These are phyloP conservation scores for Lucilia cuprina DNA, from an alignment of 1,140 invertebrate species.

Conservation along the genomic window DNA sequence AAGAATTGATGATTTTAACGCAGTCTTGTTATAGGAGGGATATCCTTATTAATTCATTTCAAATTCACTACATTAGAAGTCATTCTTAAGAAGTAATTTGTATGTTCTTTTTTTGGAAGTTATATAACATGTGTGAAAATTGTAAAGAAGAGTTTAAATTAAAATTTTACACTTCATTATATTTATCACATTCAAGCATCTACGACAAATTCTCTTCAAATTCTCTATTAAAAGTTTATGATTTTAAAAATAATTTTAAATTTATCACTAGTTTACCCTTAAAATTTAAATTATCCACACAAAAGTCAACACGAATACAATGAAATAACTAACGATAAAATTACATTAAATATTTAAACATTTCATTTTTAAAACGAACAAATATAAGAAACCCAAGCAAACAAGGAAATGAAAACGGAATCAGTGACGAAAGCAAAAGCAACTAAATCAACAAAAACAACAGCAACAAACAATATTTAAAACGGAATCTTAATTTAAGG, in stretches of 20 bases:
- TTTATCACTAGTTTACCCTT: constrained; percentile 31
- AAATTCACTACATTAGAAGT: no score
- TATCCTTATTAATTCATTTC: no score
- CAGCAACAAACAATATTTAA: not conserved
- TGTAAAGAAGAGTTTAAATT: no score
- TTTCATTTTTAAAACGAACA: constrained; percentile 6
- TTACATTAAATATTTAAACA: constrained; percentile 36
- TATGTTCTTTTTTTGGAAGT: no score
- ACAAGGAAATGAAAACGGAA: constrained; percentile 31
- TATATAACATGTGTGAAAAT: no score
- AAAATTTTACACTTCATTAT: no score
- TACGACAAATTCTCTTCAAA: no score
- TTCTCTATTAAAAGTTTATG: not conserved
- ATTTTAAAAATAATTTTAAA: not conserved
- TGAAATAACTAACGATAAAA: constrained; percentile 4
- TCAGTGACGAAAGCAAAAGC: constrained; percentile 11
- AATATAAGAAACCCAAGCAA: not conserved
- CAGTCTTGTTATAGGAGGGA: no score
- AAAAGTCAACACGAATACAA: not conserved
- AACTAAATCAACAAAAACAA: not conserved
- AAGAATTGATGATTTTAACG: no score
- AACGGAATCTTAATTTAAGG: not conserved
- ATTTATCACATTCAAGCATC: no score
- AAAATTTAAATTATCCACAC: constrained; percentile 24
- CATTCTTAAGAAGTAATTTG: no score